Conservation (phyloP, 2,888 invertebrate genomes). For the Anarsia innoxiella region DNA sequence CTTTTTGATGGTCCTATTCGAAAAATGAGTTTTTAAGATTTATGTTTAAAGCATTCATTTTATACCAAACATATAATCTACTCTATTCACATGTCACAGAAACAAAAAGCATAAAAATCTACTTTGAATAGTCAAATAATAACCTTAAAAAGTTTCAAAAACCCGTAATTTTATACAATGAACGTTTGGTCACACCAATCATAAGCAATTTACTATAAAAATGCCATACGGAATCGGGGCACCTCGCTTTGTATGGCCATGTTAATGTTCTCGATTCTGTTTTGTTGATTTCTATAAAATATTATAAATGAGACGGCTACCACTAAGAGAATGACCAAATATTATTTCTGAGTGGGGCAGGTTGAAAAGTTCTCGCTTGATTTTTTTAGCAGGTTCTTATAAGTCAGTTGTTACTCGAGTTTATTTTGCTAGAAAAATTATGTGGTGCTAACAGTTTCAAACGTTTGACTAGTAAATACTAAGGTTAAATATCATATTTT, state of each 20-base stretch:
- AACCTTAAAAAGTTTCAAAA: no score
- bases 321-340: slow-evolving; percentile 72
- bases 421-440: background rate
- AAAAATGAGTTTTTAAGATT: no score
- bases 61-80: no score
- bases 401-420: background rate
- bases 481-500: no score
- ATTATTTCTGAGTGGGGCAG: slow-evolving; percentile 44
- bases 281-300: slow-evolving; percentile 76
- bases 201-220: slow-evolving; percentile 60
- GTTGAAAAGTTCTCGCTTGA: slow-evolving; percentile 6
- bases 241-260: slow-evolving; percentile 49
- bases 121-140: no score
- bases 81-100: no score
- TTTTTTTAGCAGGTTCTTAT: slow-evolving; percentile 1
- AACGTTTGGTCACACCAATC: slow-evolving; percentile 48
- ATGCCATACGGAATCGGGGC: slow-evolving; percentile 52
- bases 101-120: no score
- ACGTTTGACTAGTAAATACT: no score
- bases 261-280: slow-evolving; percentile 67
- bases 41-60: no score
- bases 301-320: slow-evolving; percentile 74
- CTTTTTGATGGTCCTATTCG: no score
- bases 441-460: no score
- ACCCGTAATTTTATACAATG: slow-evolving; percentile 4